phyloP scores from a whole-genome alignment of 1,140 invertebrate species.

The Conus ventricosus region DNA sequence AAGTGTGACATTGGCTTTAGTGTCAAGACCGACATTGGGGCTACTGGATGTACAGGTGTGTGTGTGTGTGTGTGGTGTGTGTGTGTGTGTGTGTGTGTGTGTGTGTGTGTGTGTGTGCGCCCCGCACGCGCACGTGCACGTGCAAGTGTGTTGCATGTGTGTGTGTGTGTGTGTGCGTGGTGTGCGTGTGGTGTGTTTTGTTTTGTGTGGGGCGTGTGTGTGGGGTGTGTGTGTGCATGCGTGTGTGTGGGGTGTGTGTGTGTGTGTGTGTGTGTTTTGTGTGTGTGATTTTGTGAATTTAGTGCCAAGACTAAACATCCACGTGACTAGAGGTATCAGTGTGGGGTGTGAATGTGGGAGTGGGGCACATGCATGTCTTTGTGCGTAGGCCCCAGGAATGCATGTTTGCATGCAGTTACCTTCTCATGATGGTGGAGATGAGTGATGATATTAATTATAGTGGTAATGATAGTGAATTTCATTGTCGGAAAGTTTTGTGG shows the following conservation, averaged over 20 bases:
- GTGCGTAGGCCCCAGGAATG: too few species aligned
- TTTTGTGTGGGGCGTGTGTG: too few species aligned
- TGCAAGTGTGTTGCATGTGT: conserved; percentile 10
- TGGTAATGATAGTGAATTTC: too few species aligned
- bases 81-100: conserved; percentile 47
- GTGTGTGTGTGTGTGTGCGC: conserved; percentile 9
- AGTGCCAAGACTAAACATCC: conserved; percentile 67
- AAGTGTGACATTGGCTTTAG: conserved; percentile 88
- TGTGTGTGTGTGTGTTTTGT: too few species aligned
- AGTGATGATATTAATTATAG: too few species aligned
- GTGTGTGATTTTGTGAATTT: conserved; percentile 82
- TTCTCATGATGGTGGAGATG: too few species aligned
- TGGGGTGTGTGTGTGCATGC: conserved; percentile 82
- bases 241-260: conserved; percentile 82
- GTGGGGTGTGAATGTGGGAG: conserved; percentile 32
- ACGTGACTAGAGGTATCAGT: conserved; percentile 70
- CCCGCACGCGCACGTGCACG: too few species aligned
- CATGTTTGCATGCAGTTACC: too few species aligned
- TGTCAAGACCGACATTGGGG: conserved; percentile 66
- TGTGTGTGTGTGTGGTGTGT: too few species aligned
- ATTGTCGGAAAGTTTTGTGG: too few species aligned
- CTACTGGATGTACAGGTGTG: conserved; percentile 73
- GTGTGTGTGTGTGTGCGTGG: too few species aligned
- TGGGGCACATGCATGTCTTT: too few species aligned
- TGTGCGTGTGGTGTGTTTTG: conserved; percentile 20